Evolutionary conservation across 2,113 vertebrate species (phyloP).

Genomic region (Coregonus clupeaformis): DNA sequence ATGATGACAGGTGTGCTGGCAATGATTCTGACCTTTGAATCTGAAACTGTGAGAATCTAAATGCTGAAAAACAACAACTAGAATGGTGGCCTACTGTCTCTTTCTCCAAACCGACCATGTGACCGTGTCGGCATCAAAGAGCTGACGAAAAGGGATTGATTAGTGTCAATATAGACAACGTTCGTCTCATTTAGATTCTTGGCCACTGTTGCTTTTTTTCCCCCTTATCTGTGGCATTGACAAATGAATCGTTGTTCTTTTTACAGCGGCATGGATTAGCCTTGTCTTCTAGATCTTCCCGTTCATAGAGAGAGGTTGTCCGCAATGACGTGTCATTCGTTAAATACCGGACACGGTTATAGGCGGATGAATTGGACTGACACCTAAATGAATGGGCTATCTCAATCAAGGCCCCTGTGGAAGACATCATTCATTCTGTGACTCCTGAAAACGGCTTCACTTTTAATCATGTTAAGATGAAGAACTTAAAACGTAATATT

Average conservation of each 20-base stretch:
- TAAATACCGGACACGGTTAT: background rate
- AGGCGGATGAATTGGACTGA: background rate
- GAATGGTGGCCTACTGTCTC: too few relatives aligned
- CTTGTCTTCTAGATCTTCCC: background rate
- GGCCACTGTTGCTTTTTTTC: background rate
- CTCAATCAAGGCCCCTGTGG: background rate
- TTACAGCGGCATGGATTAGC: background rate
- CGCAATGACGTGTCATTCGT: background rate
- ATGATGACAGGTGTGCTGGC: too few relatives aligned
- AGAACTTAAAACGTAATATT: background rate
- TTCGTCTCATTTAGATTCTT: background rate
- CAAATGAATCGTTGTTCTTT: background rate
- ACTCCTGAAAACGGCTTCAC: background rate
- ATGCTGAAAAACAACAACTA: too few relatives aligned
- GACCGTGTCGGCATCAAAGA: background rate
- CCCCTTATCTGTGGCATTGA: background rate
- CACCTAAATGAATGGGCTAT: background rate
- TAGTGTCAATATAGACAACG: background rate
- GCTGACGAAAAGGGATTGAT: background rate
- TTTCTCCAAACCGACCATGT: too few relatives aligned
- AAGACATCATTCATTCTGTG: background rate
- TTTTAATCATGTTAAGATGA: background rate
- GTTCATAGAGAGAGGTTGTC: background rate
- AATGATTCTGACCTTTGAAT: too few relatives aligned
- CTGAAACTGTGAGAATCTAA: too few relatives aligned